phyloP scores from a whole-genome alignment of 2,888 invertebrate genomes.

The Rhorus exstirpatorius region DNA sequence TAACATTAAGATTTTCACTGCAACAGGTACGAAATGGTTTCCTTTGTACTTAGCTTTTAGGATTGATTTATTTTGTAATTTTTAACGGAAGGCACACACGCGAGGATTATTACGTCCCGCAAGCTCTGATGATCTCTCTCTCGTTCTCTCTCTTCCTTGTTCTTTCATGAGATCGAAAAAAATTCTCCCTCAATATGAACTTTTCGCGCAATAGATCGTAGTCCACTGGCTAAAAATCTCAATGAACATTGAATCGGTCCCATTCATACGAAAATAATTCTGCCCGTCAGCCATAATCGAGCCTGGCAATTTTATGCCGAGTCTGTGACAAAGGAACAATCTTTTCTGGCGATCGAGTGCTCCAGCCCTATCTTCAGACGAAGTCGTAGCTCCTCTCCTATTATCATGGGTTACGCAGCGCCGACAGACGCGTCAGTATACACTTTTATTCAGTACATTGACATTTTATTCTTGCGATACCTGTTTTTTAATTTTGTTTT shows the following conservation, averaged over 20 bases:
- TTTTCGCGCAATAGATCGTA: background rate
- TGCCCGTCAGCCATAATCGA: constrained; percentile 85
- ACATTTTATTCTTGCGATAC: background rate
- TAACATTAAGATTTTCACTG: constrained; percentile 69
- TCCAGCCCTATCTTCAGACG: background rate
- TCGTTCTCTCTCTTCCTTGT: no score
- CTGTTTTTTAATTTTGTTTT: background rate
- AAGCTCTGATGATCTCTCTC: no score
- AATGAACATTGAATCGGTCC: background rate
- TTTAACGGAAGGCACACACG: no score
- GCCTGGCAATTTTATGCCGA: constrained; percentile 87
- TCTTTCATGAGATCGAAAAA: no score
- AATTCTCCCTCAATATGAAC: no score
- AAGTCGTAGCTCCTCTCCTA: background rate
- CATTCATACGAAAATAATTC: constrained; percentile 27
- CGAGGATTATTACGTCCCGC: no score
- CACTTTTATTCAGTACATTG: background rate
- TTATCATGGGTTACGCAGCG: constrained; percentile 79
- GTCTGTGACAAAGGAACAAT: constrained; percentile 83
- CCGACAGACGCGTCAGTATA: constrained; percentile 75
- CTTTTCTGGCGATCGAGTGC: constrained; percentile 82
- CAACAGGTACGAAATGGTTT: constrained; percentile 79
- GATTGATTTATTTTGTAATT: no score
- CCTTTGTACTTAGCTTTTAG: background rate
- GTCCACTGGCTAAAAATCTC: background rate